phyloP scores from a whole-genome alignment of 2,888 invertebrate genomes.

The Drosophila gaucha region DNA sequence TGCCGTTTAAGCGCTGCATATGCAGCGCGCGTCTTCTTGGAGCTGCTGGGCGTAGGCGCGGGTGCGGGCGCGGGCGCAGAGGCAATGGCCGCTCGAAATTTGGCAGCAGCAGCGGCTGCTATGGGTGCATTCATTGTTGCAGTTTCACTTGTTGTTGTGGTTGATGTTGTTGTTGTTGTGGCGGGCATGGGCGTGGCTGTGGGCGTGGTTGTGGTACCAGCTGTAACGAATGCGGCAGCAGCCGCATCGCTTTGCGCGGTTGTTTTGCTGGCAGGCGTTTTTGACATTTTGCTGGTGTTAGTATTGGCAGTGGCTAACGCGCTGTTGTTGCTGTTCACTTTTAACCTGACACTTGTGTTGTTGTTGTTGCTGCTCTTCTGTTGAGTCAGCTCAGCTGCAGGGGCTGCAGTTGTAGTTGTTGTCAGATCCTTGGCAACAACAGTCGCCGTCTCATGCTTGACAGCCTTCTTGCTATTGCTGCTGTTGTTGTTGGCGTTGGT shows the following conservation, averaged over 20 bases:
- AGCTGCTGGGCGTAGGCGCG: constrained; percentile 38
- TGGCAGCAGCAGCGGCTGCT: constrained; percentile 55
- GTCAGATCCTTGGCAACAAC: constrained; percentile 55
- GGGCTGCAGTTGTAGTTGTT: constrained; percentile 39
- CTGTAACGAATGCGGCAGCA: constrained; percentile 64
- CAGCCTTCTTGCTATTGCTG: constrained; percentile 21
- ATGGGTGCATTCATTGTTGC: constrained; percentile 47
- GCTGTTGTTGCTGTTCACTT: constrained; percentile 69
- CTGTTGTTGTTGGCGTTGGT: constrained; percentile 22
- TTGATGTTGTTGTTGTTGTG: constrained; percentile 41
- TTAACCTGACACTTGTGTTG: constrained; percentile 60
- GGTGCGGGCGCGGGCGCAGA: constrained; percentile 75
- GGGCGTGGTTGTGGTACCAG: constrained; percentile 52
- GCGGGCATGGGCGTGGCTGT: constrained; percentile 67
- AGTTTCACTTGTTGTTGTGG: constrained; percentile 29
- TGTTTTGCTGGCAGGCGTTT: constrained; percentile 67
- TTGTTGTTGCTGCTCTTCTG: constrained; percentile 40
- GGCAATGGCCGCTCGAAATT: constrained; percentile 70
- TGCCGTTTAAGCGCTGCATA: constrained; percentile 71
- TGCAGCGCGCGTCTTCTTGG: constrained; percentile 71
- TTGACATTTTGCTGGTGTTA: constrained; percentile 80
- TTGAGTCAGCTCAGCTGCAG: constrained; percentile 34
- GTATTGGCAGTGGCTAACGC: constrained; percentile 66
- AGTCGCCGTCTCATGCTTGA: constrained; percentile 53
- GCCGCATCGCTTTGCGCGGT: constrained; percentile 51